Evolutionary conservation across 2,797 vertebrate species (phyloP).

Genomic region (Ispidina picta): DNA sequence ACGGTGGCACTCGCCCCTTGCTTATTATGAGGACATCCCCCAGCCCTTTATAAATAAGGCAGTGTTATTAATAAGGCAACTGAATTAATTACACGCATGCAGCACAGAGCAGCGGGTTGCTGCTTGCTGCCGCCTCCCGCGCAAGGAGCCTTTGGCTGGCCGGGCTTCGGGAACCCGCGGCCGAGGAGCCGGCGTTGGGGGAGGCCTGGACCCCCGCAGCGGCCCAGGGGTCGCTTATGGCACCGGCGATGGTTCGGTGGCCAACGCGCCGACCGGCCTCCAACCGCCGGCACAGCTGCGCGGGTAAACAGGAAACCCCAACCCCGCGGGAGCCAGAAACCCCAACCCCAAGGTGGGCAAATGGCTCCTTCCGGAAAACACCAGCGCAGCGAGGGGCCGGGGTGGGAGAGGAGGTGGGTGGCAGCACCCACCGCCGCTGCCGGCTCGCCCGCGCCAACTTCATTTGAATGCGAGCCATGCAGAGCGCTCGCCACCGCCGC

Average conservation of each 20-base stretch:
- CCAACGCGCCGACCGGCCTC: neutral
- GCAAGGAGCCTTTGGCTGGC: neutral
- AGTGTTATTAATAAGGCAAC: slow-evolving; percentile 61
- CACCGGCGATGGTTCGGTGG: neutral
- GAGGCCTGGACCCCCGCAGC: neutral
- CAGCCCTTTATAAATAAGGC: slow-evolving; percentile 47
- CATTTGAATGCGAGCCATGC: slow-evolving; percentile 53
- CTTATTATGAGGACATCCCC: slow-evolving; percentile 24
- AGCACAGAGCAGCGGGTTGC: slow-evolving; percentile 56
- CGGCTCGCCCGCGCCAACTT: neutral
- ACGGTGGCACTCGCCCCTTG: neutral
- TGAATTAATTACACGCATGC: slow-evolving; percentile 72
- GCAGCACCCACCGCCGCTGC: neutral
- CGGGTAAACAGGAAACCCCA: slow-evolving; percentile 50
- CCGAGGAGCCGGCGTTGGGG: fast-evolving
- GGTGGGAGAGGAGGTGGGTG: neutral
- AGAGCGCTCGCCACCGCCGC: slow-evolving; percentile 31
- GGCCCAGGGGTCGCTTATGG: fast-evolving
- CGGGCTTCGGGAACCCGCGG: neutral
- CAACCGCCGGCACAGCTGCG: slow-evolving; percentile 35
- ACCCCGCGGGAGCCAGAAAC: neutral
- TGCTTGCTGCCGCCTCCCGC: neutral
- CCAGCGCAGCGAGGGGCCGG: neutral
- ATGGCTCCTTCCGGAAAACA: neutral
- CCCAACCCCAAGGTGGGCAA: neutral